Evolutionary conservation across 2,888 invertebrate species (phyloP).

Genomic region (Sarcophaga subvicina): DNA sequence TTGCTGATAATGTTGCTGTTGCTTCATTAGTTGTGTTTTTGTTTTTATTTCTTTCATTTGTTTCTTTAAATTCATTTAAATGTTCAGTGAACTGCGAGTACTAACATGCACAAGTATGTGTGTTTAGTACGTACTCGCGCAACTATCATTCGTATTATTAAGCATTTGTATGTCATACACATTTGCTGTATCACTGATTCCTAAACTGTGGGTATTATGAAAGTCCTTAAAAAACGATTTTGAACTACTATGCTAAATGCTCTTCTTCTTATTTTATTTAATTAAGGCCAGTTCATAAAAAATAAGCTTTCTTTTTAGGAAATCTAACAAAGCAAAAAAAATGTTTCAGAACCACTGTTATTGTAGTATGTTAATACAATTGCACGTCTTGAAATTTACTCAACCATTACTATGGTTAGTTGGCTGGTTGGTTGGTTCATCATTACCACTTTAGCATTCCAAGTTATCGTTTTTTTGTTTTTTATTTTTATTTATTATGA

Average conservation of each 20-base stretch:
- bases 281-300: too few species aligned
- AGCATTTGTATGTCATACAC: too few species aligned
- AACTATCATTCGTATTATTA: too few species aligned
- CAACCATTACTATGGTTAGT: slow-evolving; percentile 44
- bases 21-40: background rate
- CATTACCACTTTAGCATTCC: slow-evolving; percentile 21
- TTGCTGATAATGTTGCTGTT: slow-evolving; percentile 28
- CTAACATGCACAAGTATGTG: background rate
- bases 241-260: too few species aligned
- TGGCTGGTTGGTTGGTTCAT: background rate
- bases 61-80: background rate
- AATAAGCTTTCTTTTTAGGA: too few species aligned
- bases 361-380: slow-evolving; percentile 6
- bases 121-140: too few species aligned
- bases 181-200: too few species aligned
- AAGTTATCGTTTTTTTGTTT: background rate
- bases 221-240: too few species aligned
- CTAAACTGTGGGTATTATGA: too few species aligned
- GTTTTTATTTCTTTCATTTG: background rate
- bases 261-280: too few species aligned
- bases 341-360: slow-evolving; percentile 10
- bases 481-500: slow-evolving; percentile 19
- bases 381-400: slow-evolving; percentile 31
- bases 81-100: slow-evolving; percentile 39
- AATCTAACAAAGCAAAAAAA: background rate